Base-by-base conservation (phyloP, 2,797 vertebrate species). In the Catostomus latipinnis region DNA sequence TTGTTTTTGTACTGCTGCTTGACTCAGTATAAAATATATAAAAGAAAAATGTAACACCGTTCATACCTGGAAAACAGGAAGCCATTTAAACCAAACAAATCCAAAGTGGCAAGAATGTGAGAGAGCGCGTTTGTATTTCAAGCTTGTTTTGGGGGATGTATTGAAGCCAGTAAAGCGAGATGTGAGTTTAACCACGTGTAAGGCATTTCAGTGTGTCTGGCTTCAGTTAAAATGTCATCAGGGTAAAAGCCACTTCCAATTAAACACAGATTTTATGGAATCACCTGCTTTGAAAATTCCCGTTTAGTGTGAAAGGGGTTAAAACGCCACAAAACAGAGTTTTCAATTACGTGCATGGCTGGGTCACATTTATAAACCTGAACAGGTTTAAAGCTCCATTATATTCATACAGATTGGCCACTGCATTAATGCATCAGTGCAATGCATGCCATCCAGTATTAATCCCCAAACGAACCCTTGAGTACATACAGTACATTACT, bases 181-280 rank as follows among this genome's bases (percentile, higher is more conserved):
- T 56, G 43, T 12, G 8, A 79, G 34, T 78, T 61, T 45, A 56
- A 10, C 83, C 80, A 84, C 83, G 82, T 75, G 71, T 82, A 84
- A 76, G 68, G 49, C 67, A 68, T 71, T 76, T 63, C 76, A 50
- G 13, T n/a, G 71, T 79, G 61, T 74, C 18, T 13, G 57, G 67
- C 62, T 65, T 71, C 50, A 61, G 71, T 78, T 78, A 81, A 84
- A 74, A 81, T 74, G 74, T 61, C 71, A 71, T 11, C 34, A 5
- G 43, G 22, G 54, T 22, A 48, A 78, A 77, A 69, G 50, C 13
- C 75, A 63, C 76, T 70, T 70, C 1, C 2, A 49, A 71, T 78
- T 34, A 54, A 48, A 12, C 69, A n/a, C 69, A n/a, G 73, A 71
- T 60, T 66, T 78, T 69, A 67, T 67, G 0, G 11, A 49, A 71